Conservation (phyloP, 2,888 invertebrate genomes). For the Caenorhabditis uteleia region DNA sequence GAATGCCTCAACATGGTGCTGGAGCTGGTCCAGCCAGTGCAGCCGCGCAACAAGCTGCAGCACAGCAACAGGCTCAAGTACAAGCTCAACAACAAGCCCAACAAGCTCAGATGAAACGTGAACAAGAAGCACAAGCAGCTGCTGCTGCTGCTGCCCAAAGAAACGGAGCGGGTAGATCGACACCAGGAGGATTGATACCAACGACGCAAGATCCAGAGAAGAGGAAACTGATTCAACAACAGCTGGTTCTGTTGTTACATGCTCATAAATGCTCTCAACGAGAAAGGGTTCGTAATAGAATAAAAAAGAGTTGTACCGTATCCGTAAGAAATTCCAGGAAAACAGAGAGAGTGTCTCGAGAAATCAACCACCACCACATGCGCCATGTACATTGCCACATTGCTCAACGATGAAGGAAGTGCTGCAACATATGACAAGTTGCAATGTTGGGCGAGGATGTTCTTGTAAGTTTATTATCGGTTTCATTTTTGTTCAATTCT, state of each 20-base stretch:
- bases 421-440: conserved; percentile 95
- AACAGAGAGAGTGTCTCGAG: conserved; percentile 13
- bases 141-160: conserved; percentile 11
- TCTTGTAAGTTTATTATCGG: conserved; percentile 66
- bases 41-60: too few relatives aligned
- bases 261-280: conserved; percentile 98
- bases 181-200: conserved; percentile 18
- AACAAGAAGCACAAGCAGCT: conserved; percentile 6
- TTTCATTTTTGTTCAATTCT: too few relatives aligned
- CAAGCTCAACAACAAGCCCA: conserved; percentile 5
- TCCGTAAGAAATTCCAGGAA: conserved; percentile 18
- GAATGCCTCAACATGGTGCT: conserved; percentile 16
- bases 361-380: conserved; percentile 24
- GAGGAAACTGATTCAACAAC: conserved; percentile 96
- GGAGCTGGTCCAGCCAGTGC: not conserved
- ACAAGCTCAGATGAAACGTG: conserved; percentile 6
- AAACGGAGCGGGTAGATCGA: conserved; percentile 13
- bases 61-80: conserved; percentile 13
- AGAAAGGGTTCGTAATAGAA: conserved; percentile 74
- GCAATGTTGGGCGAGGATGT: conserved; percentile 80
- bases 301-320: not conserved
- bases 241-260: conserved; percentile 91
- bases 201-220: conserved; percentile 87
- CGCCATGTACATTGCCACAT: conserved; percentile 87
- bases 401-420: conserved; percentile 99